Conservation (phyloP, 2,888 invertebrate species). For the Lutraria lutraria region DNA sequence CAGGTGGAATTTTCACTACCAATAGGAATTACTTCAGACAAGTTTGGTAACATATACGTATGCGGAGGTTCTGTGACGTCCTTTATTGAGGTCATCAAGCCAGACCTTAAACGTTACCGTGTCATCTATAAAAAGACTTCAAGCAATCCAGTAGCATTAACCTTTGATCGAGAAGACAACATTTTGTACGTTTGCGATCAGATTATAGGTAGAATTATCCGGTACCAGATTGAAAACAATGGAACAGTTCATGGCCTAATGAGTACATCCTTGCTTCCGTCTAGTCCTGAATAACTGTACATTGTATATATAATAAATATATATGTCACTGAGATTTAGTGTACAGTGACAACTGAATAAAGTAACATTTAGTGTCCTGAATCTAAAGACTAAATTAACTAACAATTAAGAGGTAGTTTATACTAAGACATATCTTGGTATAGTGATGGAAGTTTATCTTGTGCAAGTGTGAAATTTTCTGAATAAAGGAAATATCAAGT, state of each 20-base stretch:
- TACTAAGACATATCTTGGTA: too few species aligned
- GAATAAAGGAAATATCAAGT: too few species aligned
- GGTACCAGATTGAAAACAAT: slow-evolving; percentile 55
- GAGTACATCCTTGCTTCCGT: slow-evolving; percentile 32
- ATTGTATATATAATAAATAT: not conserved
- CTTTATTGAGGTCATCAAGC: slow-evolving; percentile 59
- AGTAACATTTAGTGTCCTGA: too few species aligned
- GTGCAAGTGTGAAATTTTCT: too few species aligned
- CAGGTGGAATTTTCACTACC: slow-evolving; percentile 57
- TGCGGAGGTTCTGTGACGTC: slow-evolving; percentile 63
- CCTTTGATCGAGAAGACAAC: slow-evolving; percentile 52
- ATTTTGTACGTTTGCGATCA: slow-evolving; percentile 56
- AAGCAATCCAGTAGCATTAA: slow-evolving; percentile 55
- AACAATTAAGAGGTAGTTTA: too few species aligned
- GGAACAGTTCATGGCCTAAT: slow-evolving; percentile 59
- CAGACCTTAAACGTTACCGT: slow-evolving; percentile 50
- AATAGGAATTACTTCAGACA: slow-evolving; percentile 49
- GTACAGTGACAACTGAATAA: not conserved
- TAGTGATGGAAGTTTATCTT: too few species aligned
- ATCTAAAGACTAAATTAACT: too few species aligned
- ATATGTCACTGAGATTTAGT: not conserved
- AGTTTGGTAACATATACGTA: slow-evolving; percentile 55
- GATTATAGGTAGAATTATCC: slow-evolving; percentile 51
- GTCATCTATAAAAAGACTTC: slow-evolving; percentile 62
- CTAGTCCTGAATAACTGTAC: not conserved